Evolutionary conservation across 2,113 vertebrate genomes (phyloP).

Genomic region (Conger conger): DNA sequence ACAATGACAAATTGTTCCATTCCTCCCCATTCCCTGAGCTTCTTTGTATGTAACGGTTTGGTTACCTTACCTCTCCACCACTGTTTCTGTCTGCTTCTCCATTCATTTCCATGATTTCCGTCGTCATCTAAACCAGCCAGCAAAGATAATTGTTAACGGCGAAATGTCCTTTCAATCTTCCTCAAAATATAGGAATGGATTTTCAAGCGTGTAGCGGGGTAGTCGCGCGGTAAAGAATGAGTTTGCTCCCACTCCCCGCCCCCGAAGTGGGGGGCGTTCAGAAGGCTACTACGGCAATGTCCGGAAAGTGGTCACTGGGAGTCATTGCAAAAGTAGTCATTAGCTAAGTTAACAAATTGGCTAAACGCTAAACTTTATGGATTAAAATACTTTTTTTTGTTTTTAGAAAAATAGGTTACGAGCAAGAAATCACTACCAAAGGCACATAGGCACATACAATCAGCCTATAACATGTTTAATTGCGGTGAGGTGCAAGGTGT

Average conservation of each 20-base stretch:
- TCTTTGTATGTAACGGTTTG: neutral
- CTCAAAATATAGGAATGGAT: neutral
- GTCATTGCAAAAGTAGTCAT: neutral
- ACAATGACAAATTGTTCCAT: neutral
- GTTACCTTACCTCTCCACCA: conserved; percentile 46
- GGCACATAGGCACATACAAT: neutral
- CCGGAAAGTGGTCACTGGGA: neutral
- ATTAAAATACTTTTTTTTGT: no score
- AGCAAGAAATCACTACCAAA: neutral
- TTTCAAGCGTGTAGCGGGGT: neutral
- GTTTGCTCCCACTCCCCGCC: neutral
- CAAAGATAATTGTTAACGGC: neutral
- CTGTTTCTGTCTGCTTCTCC: conserved; percentile 39
- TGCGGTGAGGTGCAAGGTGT: neutral
- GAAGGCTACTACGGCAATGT: neutral
- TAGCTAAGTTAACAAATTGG: neutral
- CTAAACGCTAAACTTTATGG: neutral
- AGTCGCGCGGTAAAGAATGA: neutral
- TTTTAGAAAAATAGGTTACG: neutral
- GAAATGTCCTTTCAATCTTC: neutral
- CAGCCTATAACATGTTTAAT: neutral
- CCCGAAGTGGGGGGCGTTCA: neutral
- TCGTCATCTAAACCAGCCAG: neutral
- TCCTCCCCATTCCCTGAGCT: neutral
- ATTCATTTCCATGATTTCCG: conserved; percentile 34